Base-by-base conservation (phyloP, 30 jellyfish, hydroid and myxozoan species). In the Turritopsis rubra region DNA sequence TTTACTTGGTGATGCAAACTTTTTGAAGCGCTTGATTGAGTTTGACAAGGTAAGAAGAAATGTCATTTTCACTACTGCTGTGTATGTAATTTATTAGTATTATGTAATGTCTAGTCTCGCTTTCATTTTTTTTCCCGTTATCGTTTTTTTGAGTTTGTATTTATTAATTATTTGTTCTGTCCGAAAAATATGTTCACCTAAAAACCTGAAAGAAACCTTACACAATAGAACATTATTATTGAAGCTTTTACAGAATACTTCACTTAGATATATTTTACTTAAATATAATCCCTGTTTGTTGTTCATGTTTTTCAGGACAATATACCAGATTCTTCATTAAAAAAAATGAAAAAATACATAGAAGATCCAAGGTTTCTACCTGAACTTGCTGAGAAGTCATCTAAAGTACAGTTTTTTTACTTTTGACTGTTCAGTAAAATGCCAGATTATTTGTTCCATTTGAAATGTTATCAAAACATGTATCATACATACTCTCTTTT, bases 321-420 rank as follows among this genome's bases (percentile, higher is more conserved):
- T 70, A 89, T 89, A 29, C 60, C 60, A 41, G 60, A 41, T 41
- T 41, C 95, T 7, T 77, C 90, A 70, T 79, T 90, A 72, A 90
- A 83, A 82, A 90, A 90, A 73, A 71, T 90, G 70, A 90, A 90
- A 83, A 90, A 90, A 72, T 90, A 90, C 89, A 90, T 90, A 41
- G 97, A 90, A 76, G 85, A 86, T 86, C 97, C 95, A 18, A 90
- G 85, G 52, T 90, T 90, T 79, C 28, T 81, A 17, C 97, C 97
- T 24, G 97, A 90, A 27, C 71, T 90, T 52, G 97, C 90, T 16
- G 97, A 90, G 72, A 90, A 86, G 66, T 86, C 97, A 26, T 90
- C 97, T 9, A 90, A 90, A 89, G 97, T 90, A 66, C 25, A 8
- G 18, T 29, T 72, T 19, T 41, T 41, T 41, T 41, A n/a, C n/a